Evolutionary conservation across 2,113 vertebrate genomes (phyloP).

Genomic region (Cebidichthys violaceus): DNA sequence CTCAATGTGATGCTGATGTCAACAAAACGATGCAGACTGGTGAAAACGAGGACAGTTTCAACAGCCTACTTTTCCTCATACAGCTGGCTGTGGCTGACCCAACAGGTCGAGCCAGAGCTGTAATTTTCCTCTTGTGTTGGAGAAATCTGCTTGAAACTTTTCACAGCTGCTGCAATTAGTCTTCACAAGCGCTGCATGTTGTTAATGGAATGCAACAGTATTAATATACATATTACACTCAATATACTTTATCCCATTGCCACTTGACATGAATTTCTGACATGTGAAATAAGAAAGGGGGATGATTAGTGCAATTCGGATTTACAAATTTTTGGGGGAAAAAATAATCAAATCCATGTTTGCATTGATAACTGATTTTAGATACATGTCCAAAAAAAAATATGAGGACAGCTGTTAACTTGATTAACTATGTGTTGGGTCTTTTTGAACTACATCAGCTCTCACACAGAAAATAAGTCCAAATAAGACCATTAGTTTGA

Average conservation of each 20-base stretch:
- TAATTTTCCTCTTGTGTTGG: slow-evolving; percentile 9
- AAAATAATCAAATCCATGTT: background rate
- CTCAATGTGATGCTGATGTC: slow-evolving; percentile 17
- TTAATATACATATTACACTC: background rate
- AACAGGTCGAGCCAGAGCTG: slow-evolving; percentile 28
- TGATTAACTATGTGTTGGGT: background rate
- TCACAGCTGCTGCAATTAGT: slow-evolving; percentile 15
- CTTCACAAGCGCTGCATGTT: background rate
- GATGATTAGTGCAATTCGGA: background rate
- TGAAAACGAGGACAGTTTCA: slow-evolving; percentile 17
- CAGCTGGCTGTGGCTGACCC: slow-evolving; percentile 22
- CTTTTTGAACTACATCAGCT: background rate
- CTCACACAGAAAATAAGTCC: background rate
- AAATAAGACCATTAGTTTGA: background rate
- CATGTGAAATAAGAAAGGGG: background rate
- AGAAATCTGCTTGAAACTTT: slow-evolving; percentile 41
- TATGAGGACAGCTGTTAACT: background rate
- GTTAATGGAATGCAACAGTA: background rate
- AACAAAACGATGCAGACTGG: background rate
- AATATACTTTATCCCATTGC: background rate
- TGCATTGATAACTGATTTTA: background rate
- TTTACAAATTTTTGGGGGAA: background rate
- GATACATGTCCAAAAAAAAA: background rate
- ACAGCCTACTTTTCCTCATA: background rate
- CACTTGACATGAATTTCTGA: background rate